phyloP scores from a whole-genome alignment of 2,888 invertebrate genomes.

The Drosophila austrosaltans region DNA sequence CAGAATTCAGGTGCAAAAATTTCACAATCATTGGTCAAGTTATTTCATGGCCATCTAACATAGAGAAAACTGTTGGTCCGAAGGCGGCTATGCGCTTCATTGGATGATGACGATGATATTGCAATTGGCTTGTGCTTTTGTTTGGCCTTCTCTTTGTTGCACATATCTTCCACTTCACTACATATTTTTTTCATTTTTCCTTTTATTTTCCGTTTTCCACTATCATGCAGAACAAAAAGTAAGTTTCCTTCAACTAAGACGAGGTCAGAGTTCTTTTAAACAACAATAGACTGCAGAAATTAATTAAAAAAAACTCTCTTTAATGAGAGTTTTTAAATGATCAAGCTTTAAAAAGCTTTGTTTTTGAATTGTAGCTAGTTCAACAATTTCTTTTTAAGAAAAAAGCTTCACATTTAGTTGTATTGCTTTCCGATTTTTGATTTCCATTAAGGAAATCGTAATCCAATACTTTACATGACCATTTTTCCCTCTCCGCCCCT shows the following conservation, averaged over 20 bases:
- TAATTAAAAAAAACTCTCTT: too few species aligned
- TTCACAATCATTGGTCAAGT: not conserved
- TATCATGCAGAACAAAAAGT: not conserved
- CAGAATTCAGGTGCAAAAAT: not conserved
- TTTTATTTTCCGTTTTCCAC: too few species aligned
- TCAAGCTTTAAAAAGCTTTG: too few species aligned
- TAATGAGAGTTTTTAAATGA: too few species aligned
- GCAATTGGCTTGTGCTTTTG: not conserved
- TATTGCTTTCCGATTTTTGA: too few species aligned
- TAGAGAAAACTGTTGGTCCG: not conserved
- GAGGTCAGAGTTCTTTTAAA: not conserved
- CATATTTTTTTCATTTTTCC: not conserved
- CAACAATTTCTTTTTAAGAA: too few species aligned
- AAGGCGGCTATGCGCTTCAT: not conserved
- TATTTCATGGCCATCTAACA: not conserved
- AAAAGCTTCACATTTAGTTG: too few species aligned
- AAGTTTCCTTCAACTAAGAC: not conserved
- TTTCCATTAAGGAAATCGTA: constrained; percentile 14
- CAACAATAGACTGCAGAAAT: not conserved
- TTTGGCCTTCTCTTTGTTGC: not conserved
- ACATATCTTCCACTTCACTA: not conserved
- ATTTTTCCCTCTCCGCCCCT: not conserved
- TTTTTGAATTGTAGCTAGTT: too few species aligned
- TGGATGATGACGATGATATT: not conserved
- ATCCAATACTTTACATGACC: constrained; percentile 35